Evolutionary conservation across 2,113 vertebrate species (phyloP), one percentile per base, ranked within the genome.

Genomic region (Arothron firmamentum): DNA sequence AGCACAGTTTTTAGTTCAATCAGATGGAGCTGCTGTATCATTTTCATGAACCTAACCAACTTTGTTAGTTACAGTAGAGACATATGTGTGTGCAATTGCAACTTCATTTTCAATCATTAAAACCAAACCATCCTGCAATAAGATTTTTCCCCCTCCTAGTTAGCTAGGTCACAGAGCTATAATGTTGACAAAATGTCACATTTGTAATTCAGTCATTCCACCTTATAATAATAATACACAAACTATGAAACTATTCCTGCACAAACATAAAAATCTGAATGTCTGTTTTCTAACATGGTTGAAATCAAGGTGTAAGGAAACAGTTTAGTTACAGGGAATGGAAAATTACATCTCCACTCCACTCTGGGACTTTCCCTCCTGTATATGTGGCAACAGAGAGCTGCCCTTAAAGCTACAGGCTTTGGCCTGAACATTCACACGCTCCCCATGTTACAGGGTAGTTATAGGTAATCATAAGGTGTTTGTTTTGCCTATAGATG

Each of bases 301-400:
- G 41, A 43, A 42, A 38, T 17, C 8, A 13, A 65, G 48, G 55
- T 69, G 62, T 59, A 56, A 60, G 66, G 52, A 17, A 15, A 38
- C 62, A 48, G 77, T 70, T 76, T 62, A 80, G 71, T 56, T 47
- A 67, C 53, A 71, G 63, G 51, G 72, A 84, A 68, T 84, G 84
- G 79, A 80, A 82, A 88, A 81, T 82, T 74, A 79, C 70, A 67
- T 80, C 74, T 69, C 65, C 65, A 77, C 75, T 82, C 70, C 64
- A 73, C 58, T 65, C 63, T 49, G 84, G 84, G 85, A 87, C 80
- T 83, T 85, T 87, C 83, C 85, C 85, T 79, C 64, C 72, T 76
- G 74, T 80, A 83, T 84, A 84, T 85, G 75, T 86, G 83, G 83
- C 72, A 76, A 45, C 66, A 25, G 56, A 59, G 65, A 81, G 75